These are phyloP conservation scores for Sapayoa aenigma DNA, from an alignment of 2,113 vertebrate species.

Conservation along the genomic window DNA sequence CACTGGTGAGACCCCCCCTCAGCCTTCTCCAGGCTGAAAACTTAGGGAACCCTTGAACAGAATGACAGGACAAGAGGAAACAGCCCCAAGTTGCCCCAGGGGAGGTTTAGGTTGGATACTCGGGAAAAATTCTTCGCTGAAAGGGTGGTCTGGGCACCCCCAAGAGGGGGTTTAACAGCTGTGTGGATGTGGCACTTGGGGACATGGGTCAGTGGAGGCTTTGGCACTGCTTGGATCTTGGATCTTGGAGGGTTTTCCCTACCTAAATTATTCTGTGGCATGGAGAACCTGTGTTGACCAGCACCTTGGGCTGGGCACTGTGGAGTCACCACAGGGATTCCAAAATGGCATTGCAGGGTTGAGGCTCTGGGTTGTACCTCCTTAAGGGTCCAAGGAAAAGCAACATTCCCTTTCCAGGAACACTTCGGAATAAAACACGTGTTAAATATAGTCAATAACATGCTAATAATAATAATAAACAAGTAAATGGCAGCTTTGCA, in stretches of 20 bases:
- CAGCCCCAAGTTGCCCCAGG: neutral
- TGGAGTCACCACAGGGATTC: neutral
- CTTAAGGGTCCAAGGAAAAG: rapidly evolving
- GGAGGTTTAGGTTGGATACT: neutral
- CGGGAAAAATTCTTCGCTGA: neutral
- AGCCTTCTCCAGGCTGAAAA: no score
- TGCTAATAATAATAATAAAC: neutral
- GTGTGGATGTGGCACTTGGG: neutral
- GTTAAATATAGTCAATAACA: neutral
- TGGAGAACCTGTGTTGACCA: no score
- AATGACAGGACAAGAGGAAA: neutral
- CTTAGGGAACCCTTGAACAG: neutral
- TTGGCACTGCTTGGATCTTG: neutral
- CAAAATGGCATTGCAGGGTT: rapidly evolving
- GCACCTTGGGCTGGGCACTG: rapidly evolving
- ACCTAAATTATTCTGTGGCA: neutral
- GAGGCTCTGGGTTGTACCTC: neutral
- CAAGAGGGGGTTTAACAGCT: neutral
- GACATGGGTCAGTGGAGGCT: neutral
- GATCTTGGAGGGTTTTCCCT: neutral
- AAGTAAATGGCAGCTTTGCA: neutral
- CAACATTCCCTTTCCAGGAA: neutral
- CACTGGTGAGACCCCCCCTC: no score
- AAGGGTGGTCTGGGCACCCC: neutral
- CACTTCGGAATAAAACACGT: rapidly evolving